These are phyloP conservation scores for Aphelocoma coerulescens DNA, from an alignment of 2,113 vertebrate species.

Conservation along the genomic window DNA sequence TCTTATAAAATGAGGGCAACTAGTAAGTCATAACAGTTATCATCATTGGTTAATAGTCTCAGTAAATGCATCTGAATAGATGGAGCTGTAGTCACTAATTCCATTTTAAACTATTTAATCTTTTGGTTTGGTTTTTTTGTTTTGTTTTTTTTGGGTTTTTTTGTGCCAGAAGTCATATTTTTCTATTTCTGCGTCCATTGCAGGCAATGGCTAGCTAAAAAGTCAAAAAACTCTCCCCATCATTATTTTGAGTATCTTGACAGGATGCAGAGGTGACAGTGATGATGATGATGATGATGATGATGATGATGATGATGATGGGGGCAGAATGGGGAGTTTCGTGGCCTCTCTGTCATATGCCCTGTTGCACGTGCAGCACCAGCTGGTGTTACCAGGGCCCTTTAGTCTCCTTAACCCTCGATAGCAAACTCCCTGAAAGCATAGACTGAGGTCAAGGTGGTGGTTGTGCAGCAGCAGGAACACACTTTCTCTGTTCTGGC, in stretches of 20 bases:
- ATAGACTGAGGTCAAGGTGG: not conserved
- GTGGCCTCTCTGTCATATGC: not conserved
- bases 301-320: not conserved
- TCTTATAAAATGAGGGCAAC: slow-evolving; percentile 28
- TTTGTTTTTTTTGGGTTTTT: not conserved
- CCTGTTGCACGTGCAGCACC: not conserved
- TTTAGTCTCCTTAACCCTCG: not conserved
- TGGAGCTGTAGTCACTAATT: slow-evolving; percentile 34
- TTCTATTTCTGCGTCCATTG: slow-evolving; percentile 70
- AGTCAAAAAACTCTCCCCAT: not conserved
- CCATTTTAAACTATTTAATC: slow-evolving; percentile 51
- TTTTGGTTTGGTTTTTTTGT: not conserved
- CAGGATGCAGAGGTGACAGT: not conserved
- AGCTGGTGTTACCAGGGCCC: not conserved
- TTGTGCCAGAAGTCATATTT: slow-evolving; percentile 51
- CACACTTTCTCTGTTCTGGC: not conserved
- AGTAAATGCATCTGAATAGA: slow-evolving; percentile 2
- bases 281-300: not conserved
- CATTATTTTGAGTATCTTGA: not conserved
- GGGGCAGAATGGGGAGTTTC: not conserved
- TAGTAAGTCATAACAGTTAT: not conserved
- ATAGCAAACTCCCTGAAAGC: not conserved
- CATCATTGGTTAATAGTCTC: slow-evolving; percentile 20
- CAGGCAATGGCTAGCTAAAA: slow-evolving; percentile 67
- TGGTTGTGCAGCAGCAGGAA: slow-evolving; percentile 23